A percentile compares a stretch with the other conserved stretches of the same genome.
Evolutionary conservation across 2,113 vertebrate genomes (phyloP).

Genomic region (Pica pica): DNA sequence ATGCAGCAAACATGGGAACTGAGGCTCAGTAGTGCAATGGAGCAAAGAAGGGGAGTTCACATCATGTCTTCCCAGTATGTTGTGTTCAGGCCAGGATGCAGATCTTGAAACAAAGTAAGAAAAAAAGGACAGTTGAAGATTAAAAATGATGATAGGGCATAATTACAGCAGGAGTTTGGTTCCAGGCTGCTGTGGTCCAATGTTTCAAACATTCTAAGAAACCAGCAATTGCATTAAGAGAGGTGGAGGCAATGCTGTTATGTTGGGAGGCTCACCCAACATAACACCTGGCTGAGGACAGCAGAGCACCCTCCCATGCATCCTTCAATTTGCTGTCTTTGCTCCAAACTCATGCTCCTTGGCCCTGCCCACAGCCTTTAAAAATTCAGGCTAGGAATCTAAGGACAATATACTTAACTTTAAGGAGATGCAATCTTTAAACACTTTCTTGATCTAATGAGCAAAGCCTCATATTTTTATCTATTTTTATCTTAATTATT

Average conservation of each 20-base stretch:
- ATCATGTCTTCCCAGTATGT: neutral
- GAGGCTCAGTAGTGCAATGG: neutral
- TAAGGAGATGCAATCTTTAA: neutral
- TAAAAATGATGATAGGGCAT: neutral
- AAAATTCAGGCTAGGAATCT: neutral
- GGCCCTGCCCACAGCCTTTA: neutral
- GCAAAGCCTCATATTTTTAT: neutral
- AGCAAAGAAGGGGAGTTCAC: neutral
- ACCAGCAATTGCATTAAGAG: neutral
- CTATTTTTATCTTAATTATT: neutral
- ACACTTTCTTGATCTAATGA: neutral
- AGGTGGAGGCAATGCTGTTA: neutral
- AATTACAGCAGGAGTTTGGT: neutral
- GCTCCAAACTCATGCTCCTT: neutral
- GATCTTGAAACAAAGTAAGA: neutral
- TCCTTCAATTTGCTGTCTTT: neutral
- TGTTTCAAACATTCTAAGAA: neutral
- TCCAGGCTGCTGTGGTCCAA: neutral
- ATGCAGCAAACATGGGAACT: neutral
- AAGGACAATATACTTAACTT: neutral
- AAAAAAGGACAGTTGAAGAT: neutral
- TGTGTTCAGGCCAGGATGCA: neutral
- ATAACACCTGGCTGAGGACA: neutral
- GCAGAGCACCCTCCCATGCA: neutral
- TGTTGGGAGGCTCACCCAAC: neutral